Evolutionary conservation across 2,113 vertebrate species (phyloP), one percentile per base, ranked within the genome.

Genomic region (Cochlearius cochlearius): DNA sequence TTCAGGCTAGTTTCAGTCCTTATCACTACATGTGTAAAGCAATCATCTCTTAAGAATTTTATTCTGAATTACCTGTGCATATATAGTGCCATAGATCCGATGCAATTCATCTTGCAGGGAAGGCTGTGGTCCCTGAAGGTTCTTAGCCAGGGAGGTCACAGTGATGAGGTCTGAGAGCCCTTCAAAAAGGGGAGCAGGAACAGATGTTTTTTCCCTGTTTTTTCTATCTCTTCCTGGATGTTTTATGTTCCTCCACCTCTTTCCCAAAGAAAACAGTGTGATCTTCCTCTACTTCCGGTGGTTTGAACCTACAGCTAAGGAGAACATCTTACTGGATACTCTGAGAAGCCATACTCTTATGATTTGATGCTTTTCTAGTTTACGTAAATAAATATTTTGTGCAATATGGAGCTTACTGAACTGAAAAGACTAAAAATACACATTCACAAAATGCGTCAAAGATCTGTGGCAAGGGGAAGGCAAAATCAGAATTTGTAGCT

Each of bases 311-410:
- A 21, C 5, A 67, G 5, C 3, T 26, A 39, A 49, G 20, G 12
- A 32, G 7, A 81, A 38, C 0, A 0, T 50, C 29, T 36, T 50
- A 41, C 50, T 60, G 25, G 16, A 34, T 60, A 49, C 38, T 50
- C 26, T 60, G 39, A 52, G 43, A 86, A 50, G 4, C 2, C 2
- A 36, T 62, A 52, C 8, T 55, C 16, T 39, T 79, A 43, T 3
- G n/a, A 18, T 4, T 63, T 2, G 0, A 30, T 55, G 3, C 41
- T 88, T 87, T 71, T 66, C 5, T 75, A 34, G 4, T 75, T 67
- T 73, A 53, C 3, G 12, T 50, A 41, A 63, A 39, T 76, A 75
- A 53, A 15, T 72, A 38, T 22, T 29, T 60, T 62, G 38, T 47
- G 7, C 14, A 68, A 64, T 80, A 56, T 60, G 3, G 15, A 64